Percentiles rank a stretch among this genome's conserved stretches.
phyloP scores from a whole-genome alignment of 1,140 invertebrate genomes.

The Cryptotermes secundus region DNA sequence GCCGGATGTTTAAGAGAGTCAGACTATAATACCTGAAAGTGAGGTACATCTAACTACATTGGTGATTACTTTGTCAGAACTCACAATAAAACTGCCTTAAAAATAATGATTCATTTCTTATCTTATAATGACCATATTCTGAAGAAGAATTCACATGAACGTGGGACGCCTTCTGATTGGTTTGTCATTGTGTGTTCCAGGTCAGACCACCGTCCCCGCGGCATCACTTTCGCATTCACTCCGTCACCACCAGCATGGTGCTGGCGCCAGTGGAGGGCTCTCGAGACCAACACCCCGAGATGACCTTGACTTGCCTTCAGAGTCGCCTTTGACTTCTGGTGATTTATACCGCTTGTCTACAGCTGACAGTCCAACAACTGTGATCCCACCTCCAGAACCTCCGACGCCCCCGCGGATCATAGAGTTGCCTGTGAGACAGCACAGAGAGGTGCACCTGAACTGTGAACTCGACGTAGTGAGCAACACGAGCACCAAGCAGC shows the following conservation, averaged over 20 bases:
- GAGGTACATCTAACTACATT: too few relatives aligned
- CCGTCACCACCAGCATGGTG: background rate
- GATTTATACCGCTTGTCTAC: background rate
- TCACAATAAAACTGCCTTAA: too few relatives aligned
- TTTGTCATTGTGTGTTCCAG: background rate
- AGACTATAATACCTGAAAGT: too few relatives aligned
- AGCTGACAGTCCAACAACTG: background rate
- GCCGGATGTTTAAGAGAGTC: too few relatives aligned
- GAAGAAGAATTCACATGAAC: too few relatives aligned
- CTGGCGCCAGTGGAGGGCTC: background rate
- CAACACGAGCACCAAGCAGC: constrained; percentile 41
- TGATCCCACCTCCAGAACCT: background rate
- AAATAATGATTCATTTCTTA: too few relatives aligned
- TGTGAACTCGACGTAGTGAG: background rate
- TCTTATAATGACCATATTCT: too few relatives aligned
- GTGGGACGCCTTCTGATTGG: background rate
- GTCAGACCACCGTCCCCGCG: background rate
- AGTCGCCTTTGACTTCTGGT: background rate
- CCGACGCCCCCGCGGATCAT: background rate
- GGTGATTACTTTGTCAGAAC: too few relatives aligned
- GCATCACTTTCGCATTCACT: background rate
- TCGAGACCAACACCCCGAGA: background rate
- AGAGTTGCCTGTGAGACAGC: background rate
- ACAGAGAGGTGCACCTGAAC: background rate
- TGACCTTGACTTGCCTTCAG: constrained; percentile 9